Conservation (phyloP, 2,888 invertebrate genomes). For the Campaea margaritaria region DNA sequence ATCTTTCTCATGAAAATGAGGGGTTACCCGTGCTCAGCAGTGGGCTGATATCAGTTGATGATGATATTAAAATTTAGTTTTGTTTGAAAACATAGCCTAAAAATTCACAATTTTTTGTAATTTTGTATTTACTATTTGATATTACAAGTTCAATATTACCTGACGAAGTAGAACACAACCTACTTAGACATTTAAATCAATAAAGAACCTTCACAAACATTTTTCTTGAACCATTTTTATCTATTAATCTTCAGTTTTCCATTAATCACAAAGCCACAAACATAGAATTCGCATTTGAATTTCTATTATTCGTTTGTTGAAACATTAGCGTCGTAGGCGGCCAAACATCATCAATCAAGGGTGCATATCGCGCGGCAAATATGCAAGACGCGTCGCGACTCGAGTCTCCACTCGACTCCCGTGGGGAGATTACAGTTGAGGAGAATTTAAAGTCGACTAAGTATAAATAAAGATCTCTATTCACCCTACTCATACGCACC, state of each 20-base stretch:
- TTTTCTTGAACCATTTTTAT: slow-evolving; percentile 8
- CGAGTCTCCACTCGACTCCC: too few species aligned
- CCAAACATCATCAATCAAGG: slow-evolving; percentile 60
- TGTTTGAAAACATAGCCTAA: too few species aligned
- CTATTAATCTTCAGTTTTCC: slow-evolving; percentile 30
- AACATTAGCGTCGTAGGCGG: slow-evolving; percentile 49
- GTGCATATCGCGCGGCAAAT: slow-evolving; percentile 40
- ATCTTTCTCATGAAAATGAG: too few species aligned
- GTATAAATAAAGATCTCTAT: not conserved
- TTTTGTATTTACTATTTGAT: too few species aligned
- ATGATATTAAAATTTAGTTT: too few species aligned
- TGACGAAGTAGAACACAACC: not conserved
- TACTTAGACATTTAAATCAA: not conserved
- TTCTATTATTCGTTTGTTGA: slow-evolving; percentile 49
- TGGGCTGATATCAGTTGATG: too few species aligned
- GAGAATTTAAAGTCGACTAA: slow-evolving; percentile 1
- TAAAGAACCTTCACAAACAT: not conserved
- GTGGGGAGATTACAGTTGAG: not conserved
- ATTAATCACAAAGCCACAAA: slow-evolving; percentile 37
- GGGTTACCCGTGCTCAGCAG: too few species aligned
- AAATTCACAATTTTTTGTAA: too few species aligned
- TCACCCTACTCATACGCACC: too few species aligned
- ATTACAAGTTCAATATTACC: too few species aligned
- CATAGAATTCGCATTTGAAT: slow-evolving; percentile 38
- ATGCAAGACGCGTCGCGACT: slow-evolving; percentile 14